phyloP scores from a whole-genome alignment of 2,888 invertebrate species.

The Dryomyza anilis region DNA sequence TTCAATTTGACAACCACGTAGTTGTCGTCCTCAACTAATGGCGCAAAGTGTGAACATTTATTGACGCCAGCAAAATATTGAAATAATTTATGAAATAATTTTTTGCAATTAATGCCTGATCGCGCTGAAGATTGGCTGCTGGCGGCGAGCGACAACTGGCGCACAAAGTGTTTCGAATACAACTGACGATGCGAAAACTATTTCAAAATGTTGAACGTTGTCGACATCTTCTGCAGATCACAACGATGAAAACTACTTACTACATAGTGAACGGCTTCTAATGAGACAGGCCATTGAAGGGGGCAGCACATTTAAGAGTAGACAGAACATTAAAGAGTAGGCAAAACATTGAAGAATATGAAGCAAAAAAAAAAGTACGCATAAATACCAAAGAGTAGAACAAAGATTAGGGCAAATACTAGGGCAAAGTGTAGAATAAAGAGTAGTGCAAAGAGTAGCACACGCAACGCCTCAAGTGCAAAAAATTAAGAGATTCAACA shows the following conservation, averaged over 20 bases:
- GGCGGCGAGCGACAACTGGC: constrained; percentile 11
- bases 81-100: background rate
- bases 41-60: constrained; percentile 2
- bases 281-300: constrained; percentile 12
- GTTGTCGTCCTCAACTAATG: constrained; percentile 6
- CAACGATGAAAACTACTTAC: too few relatives aligned
- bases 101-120: background rate
- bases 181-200: constrained; percentile 13
- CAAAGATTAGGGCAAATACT: too few relatives aligned
- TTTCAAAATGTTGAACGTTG: too few relatives aligned
- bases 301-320: background rate
- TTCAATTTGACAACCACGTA: background rate
- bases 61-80: background rate
- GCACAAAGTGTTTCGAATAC: constrained; percentile 8
- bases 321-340: background rate
- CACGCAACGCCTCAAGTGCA: background rate
- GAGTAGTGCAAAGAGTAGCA: background rate
- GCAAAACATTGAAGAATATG: background rate
- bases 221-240: too few relatives aligned
- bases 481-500: background rate
- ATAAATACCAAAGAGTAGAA: background rate
- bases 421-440: too few relatives aligned
- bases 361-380: background rate
- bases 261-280: background rate
- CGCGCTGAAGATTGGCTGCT: background rate